Evolutionary conservation across 2,888 invertebrate species (phyloP).

Genomic region (Notocelia uddmanniana): DNA sequence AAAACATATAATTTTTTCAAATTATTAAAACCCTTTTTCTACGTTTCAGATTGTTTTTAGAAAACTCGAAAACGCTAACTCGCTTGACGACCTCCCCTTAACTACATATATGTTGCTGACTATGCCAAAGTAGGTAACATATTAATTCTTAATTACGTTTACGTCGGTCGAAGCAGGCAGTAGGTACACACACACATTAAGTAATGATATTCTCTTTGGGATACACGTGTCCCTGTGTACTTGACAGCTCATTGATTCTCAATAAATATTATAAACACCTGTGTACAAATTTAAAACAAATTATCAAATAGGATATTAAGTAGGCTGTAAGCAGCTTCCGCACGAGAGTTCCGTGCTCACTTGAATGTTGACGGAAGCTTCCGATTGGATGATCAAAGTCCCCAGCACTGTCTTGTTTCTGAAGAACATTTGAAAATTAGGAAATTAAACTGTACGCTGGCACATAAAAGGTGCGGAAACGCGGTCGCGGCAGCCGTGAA

Average conservation of each 20-base stretch:
- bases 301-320: constrained; percentile 60
- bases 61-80: no score
- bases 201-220: no score
- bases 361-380: constrained; percentile 74
- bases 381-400: constrained; percentile 82
- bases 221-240: constrained; percentile 54
- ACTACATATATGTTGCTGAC: no score
- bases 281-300: constrained; percentile 76
- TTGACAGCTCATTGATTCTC: constrained; percentile 37
- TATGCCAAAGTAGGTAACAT: no score
- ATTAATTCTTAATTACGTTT: no score
- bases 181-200: no score
- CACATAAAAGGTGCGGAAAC: constrained; percentile 76
- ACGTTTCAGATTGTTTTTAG: no score
- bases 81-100: no score
- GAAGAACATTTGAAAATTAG: constrained; percentile 79
- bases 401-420: constrained; percentile 71
- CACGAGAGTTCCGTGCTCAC: constrained; percentile 51
- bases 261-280: constrained; percentile 59
- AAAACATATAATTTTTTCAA: no score
- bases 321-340: constrained; percentile 39
- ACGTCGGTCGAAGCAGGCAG: no score
- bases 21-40: no score
- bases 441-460: constrained; percentile 78
- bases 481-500: constrained; percentile 53